Evolutionary conservation across 35 echinoderm and acorn worm genomes (phyloP), one percentile per base, ranked within the genome.

Genomic region (Apostichopus californicus): DNA sequence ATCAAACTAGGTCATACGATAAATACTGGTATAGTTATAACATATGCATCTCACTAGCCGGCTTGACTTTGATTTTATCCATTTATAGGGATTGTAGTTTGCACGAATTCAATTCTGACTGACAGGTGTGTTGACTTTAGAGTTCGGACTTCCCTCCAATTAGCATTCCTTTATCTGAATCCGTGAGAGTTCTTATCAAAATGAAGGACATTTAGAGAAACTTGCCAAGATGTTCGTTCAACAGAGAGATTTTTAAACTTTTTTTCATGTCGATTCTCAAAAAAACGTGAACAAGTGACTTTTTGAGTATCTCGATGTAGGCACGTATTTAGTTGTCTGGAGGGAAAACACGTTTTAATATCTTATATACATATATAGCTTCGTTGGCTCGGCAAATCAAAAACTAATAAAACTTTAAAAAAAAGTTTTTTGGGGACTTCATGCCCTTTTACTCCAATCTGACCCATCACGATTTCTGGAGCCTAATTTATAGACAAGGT

Each of bases 111-210:
- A 22, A 75, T 75, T 22, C 14, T 75, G 21, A 75, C 13, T 75
- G 71, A 75, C 71, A 75, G 71, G 71, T 75, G 11, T 75, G 71
- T 75, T 75, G 71, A 75, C 71, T 75, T 75, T 75, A 75, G 17
- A 75, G 80, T 83, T 56, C 56, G 9, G 53, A 83, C 13, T 83
- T 83, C 80, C 80, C 8, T 55, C 80, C 80, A 57, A 56, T 83
- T 57, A 54, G 52, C 80, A 83, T 83, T 83, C 80, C 54, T 83
- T 83, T 83, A 83, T 83, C 80, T 54, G 12, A n/a, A n/a, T 75
- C 71, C 71, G 71, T 75, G 71, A 75, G 71, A 20, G 71, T 75
- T 75, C 71, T 75, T 18, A 75, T 18, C 14, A 75, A 75, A 75
- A 7, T n/a, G 71, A 75, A 75, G 71, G 71, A 75, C 71, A 18